Evolutionary conservation across 2,888 invertebrate species (phyloP), one percentile per base, ranked within the genome.

Genomic region (Callosobruchus maculatus): DNA sequence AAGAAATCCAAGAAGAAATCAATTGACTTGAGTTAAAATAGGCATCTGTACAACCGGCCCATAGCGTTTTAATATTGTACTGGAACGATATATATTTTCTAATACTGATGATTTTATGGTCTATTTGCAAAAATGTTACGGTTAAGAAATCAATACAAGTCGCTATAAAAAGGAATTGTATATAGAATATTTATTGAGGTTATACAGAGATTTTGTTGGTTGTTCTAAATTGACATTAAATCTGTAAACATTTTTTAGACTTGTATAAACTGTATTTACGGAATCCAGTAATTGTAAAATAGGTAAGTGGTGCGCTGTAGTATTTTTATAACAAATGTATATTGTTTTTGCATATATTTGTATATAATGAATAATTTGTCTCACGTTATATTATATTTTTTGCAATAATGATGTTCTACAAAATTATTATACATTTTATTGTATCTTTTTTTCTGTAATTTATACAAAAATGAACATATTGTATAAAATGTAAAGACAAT

Each of bases 241-340:
- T 9, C 30, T 26, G 68, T 72, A 67, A 71, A 71, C 71, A 74
- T 22, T 71, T 67, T 72, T 71, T 74, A 72, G 21, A 49, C 67
- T 71, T 13, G 49, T 49, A 49, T 49, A 49, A 21, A 71, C 26
- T 71, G 30, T 71, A 74, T 74, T 71, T 72, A 72, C 70, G 76
- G 70, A 77, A 75, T 72, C 74, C 80, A 49, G 49, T 49, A 49
- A 49, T 49, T 49, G 49, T 49, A 82, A 82, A 82, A 82, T 80
- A 78, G 70, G 79, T 82, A 83, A 80, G 80, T 83, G 84, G 83
- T 84, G 83, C 83, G 79, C 82, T 84, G 83, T 84, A 83, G 82
- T 82, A 83, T 83, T 83, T 76, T 84, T 84, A 83, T 84, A 84
- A 83, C 82, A 75, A 83, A 81, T 84, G 83, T 83, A 83, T 81